Evolutionary conservation across 2,797 vertebrate genomes (phyloP).

Genomic region (Molossus molossus): DNA sequence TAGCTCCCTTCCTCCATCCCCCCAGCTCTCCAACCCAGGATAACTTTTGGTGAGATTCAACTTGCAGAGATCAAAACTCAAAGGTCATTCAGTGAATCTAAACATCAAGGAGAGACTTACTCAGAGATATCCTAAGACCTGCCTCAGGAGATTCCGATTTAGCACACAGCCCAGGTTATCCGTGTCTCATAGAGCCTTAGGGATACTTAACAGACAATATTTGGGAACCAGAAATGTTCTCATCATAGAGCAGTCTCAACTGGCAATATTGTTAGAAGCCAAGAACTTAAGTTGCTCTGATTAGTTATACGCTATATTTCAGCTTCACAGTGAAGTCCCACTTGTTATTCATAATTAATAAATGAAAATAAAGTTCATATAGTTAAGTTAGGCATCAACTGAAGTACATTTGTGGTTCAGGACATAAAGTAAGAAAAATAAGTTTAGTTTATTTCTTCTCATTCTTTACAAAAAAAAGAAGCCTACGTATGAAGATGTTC

Average conservation of each 20-base stretch:
- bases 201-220: constrained; percentile 3
- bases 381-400: background rate
- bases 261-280: background rate
- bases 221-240: background rate
- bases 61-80: constrained; percentile 38
- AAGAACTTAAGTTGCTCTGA: background rate
- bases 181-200: background rate
- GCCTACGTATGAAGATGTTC: background rate
- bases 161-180: background rate
- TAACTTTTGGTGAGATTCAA: constrained; percentile 37
- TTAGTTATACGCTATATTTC: background rate
- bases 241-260: background rate
- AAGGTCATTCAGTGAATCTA: constrained; percentile 2
- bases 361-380: background rate
- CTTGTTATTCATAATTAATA: background rate
- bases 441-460: background rate
- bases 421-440: background rate
- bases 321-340: background rate
- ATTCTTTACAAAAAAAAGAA: background rate
- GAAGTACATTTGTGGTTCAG: background rate
- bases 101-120: constrained; percentile 8
- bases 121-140: background rate
- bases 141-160: background rate
- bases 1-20: constrained; percentile 27
- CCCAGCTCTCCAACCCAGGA: background rate